Evolutionary conservation across 2,888 invertebrate species (phyloP), one percentile per base, ranked within the genome.

Genomic region (Entomobrya proxima): DNA sequence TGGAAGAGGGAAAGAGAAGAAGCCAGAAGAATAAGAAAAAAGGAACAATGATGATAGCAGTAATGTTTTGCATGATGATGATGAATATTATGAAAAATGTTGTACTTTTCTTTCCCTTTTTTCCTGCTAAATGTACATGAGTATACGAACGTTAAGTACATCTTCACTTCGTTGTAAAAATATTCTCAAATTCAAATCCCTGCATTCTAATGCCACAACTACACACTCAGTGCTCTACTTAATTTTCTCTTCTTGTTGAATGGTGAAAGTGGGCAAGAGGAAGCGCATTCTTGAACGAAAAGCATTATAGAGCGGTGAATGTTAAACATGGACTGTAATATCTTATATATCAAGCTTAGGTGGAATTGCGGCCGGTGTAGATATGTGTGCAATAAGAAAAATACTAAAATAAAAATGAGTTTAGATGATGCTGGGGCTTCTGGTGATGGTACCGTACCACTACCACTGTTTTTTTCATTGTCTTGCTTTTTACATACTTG

Each of bases 51-150:
- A 79, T 79, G 69, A 80, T 72, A 32, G 80, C 72, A 69, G 72
- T 80, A 80, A 72, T 72, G 72, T 80, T 80, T 80, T 79, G 47
- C 37, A 79, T 79, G 79, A 79, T 77, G 69, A 69, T 80, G 80
- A 80, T 80, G 72, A 80, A 80, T 80, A 80, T 80, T 80, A 80
- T 80, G 80, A 80, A 80, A 72, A 80, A 80, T 80, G 50, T 50
- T 80, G 52, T 50, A 58, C 69, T 80, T 58, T 80, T 67, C 55
- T 47, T 27, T 47, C n/a, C n/a, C 15, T 72, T 47, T 40, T 67
- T n/a, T 67, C 37, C 44, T 15, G 7, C 32, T 18, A 37, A 7
- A 44, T 55, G 55, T 55, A 21, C 64, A 35, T 64, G 11, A 6
- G 18, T 35, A 64, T 64, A 3, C 61, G n/a, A 18, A 18, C 44